phyloP scores from a whole-genome alignment of 92 coral and sea anemone species.

The Actinernus sp. region DNA sequence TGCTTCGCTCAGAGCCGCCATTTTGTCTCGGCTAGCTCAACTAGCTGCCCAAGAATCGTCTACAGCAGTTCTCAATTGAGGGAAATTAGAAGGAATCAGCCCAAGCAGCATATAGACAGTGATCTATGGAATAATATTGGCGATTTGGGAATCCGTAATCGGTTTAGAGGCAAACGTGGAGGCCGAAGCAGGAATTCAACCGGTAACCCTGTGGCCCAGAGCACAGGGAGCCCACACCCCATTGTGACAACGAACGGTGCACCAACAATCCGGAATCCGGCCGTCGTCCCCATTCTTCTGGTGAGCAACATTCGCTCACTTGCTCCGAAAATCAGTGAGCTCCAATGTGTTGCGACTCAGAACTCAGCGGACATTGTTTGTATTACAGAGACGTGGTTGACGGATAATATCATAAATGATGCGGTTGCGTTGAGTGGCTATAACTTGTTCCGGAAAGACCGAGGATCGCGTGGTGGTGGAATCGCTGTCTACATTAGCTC shows the following conservation, averaged over 20 bases:
- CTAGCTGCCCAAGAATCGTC: constrained; percentile 3
- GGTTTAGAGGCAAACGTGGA: constrained; percentile 9
- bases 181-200: background rate
- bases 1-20: constrained; percentile 15
- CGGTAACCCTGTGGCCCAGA: constrained; percentile 10
- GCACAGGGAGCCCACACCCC: constrained; percentile 6
- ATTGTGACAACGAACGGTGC: background rate
- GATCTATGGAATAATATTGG: constrained; percentile 8
- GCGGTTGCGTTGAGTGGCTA: constrained; percentile 23
- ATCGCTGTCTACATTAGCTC: constrained; percentile 9
- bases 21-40: constrained; percentile 3
- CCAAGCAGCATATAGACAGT: constrained; percentile 4
- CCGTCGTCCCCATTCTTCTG: constrained; percentile 13
- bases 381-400: constrained; percentile 28
- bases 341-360: constrained; percentile 17
- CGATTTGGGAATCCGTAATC: constrained; percentile 5
- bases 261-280: background rate
- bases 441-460: constrained; percentile 26
- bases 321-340: constrained; percentile 29
- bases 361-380: constrained; percentile 20
- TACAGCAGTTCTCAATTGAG: constrained; percentile 7
- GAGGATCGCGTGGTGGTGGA: constrained; percentile 24
- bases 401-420: constrained; percentile 1
- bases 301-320: constrained; percentile 21
- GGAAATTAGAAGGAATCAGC: constrained; percentile 2